These are phyloP conservation scores for Oryzias dopingdopingensis DNA, from an alignment of 2,797 vertebrate genomes.

Conservation along the genomic window DNA sequence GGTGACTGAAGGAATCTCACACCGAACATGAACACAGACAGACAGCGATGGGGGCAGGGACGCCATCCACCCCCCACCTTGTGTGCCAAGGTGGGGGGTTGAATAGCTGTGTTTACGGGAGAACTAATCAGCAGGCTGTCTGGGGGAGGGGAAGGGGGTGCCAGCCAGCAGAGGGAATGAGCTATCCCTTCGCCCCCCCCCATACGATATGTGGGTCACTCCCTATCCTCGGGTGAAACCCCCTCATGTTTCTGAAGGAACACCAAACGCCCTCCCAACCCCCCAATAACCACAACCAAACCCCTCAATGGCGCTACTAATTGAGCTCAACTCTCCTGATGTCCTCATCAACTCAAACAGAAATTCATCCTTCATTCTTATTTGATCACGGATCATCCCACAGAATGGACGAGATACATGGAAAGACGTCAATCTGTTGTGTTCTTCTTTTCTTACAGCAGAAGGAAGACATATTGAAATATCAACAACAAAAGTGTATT, in stretches of 20 bases:
- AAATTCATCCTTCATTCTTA: constrained; percentile 14
- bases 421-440: constrained; percentile 25
- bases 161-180: constrained; percentile 24
- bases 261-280: constrained; percentile 19
- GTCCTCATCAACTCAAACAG: constrained; percentile 11
- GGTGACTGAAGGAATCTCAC: constrained; percentile 55
- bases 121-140: constrained; percentile 63
- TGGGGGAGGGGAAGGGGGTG: constrained; percentile 41
- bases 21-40: constrained; percentile 28
- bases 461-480: too few species aligned
- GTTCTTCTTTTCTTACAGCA: too few species aligned
- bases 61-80: constrained; percentile 1
- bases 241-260: constrained; percentile 29
- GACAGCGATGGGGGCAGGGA: constrained; percentile 3
- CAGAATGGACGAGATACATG: constrained; percentile 21
- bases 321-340: constrained; percentile 45
- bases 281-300: constrained; percentile 36
- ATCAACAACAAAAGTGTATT: too few species aligned
- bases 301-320: constrained; percentile 56
- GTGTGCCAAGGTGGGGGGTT: constrained; percentile 27
- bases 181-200: constrained; percentile 23
- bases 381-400: constrained; percentile 19
- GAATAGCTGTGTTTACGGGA: constrained; percentile 52
- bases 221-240: constrained; percentile 60
- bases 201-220: constrained; percentile 68